Percentiles rank a stretch among this genome's conserved stretches.
These are phyloP conservation scores for Pelmatolapia mariae DNA, from an alignment of 2,113 vertebrate species.

Conservation along the genomic window DNA sequence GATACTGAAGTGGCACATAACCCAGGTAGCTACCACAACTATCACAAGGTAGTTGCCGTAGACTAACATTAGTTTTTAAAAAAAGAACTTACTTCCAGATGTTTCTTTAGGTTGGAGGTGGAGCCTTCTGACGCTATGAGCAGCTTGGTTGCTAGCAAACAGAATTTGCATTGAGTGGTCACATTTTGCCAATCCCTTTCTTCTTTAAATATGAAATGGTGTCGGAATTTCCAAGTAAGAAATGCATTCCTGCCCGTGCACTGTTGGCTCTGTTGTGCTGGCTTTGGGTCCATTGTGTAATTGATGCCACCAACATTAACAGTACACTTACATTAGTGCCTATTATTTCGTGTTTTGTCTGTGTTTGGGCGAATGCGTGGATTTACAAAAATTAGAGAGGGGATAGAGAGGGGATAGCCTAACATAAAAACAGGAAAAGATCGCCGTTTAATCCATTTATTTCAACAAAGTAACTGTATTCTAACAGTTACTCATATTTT, in stretches of 20 bases:
- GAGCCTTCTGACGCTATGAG: neutral
- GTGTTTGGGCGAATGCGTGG: fast-evolving
- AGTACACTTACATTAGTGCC: neutral
- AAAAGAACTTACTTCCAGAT: neutral
- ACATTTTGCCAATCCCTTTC: neutral
- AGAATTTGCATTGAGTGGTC: neutral
- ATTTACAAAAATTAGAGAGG: neutral
- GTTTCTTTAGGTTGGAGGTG: neutral
- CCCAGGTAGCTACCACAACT: neutral
- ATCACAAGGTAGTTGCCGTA: neutral
- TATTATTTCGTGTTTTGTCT: neutral
- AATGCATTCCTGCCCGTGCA: neutral
- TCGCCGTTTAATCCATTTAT: fast-evolving
- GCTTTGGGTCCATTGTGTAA: neutral
- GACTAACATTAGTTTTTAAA: neutral
- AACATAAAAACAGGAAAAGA: neutral
- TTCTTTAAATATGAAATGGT: neutral
- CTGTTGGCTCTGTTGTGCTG: neutral
- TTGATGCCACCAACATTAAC: neutral
- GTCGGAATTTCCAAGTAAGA: neutral
- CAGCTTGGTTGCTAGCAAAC: neutral
- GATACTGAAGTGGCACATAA: neutral
- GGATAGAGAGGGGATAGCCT: neutral
- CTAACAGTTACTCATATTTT: neutral
- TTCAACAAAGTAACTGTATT: neutral